A percentile compares a stretch with the other conserved stretches of the same genome.
These are phyloP conservation scores for Tethea ocularis DNA, from an alignment of 2,888 invertebrate species.

Conservation along the genomic window DNA sequence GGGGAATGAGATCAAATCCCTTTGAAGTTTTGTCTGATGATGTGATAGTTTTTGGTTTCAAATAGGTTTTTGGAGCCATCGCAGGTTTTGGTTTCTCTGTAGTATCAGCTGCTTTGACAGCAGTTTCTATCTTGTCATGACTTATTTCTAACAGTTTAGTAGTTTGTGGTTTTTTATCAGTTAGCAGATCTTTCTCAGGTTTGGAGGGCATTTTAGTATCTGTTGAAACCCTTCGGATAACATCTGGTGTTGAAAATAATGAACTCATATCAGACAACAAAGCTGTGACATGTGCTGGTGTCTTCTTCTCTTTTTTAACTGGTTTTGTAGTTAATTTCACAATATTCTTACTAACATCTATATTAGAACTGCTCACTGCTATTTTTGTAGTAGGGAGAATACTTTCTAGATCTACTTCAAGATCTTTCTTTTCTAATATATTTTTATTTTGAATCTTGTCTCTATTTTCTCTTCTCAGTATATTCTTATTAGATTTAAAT, in stretches of 20 bases:
- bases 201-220: constrained; percentile 76
- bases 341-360: constrained; percentile 65
- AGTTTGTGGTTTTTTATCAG: constrained; percentile 44
- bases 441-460: constrained; percentile 64
- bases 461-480: constrained; percentile 64
- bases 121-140: constrained; percentile 35
- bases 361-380: constrained; percentile 25
- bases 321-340: constrained; percentile 70
- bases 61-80: constrained; percentile 48
- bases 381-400: constrained; percentile 50
- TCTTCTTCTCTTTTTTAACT: constrained; percentile 82
- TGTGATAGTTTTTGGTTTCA: constrained; percentile 53
- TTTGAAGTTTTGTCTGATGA: constrained; percentile 57
- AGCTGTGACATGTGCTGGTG: constrained; percentile 83
- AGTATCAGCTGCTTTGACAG: constrained; percentile 29
- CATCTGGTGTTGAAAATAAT: constrained; percentile 91
- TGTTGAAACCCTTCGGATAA: constrained; percentile 87
- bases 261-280: constrained; percentile 86
- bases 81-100: constrained; percentile 45
- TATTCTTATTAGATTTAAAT: constrained; percentile 57
- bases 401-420: constrained; percentile 54
- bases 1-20: constrained; percentile 71
- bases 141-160: constrained; percentile 33
- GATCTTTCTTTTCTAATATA: constrained; percentile 53
- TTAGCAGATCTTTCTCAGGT: constrained; percentile 71